phyloP scores from a whole-genome alignment of 2,888 invertebrate genomes.

The Cloeon dipterum region DNA sequence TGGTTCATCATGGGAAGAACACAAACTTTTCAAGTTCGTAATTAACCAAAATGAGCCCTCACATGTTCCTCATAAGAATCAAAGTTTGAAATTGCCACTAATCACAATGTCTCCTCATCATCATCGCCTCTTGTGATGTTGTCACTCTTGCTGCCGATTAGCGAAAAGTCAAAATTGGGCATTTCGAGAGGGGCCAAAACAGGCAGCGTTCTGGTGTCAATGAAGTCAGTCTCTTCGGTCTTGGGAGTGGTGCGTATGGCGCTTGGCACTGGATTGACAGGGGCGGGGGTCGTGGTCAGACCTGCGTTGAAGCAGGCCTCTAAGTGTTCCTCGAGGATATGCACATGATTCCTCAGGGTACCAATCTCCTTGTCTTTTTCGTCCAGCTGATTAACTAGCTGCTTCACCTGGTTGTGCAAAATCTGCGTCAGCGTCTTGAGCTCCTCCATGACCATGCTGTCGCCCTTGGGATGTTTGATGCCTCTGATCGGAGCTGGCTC shows the following conservation, averaged over 20 bases:
- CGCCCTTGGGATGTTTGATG: conserved; percentile 34
- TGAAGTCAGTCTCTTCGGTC: neutral
- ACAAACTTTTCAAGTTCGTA: too few species aligned
- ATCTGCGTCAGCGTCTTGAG: conserved; percentile 37
- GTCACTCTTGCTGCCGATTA: too few species aligned
- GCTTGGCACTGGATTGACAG: conserved; percentile 10
- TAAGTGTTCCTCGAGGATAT: neutral
- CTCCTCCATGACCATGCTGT: conserved; percentile 38
- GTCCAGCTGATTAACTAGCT: conserved; percentile 36
- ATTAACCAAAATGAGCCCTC: too few species aligned
- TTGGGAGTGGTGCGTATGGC: too few species aligned
- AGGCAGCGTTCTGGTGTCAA: conserved; percentile 16
- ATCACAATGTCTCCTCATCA: too few species aligned
- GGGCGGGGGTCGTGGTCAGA: neutral
- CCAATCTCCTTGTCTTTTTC: conserved; percentile 38
- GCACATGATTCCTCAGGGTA: conserved; percentile 16
- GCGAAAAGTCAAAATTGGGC: conserved; percentile 30
- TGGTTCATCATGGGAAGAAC: too few species aligned
- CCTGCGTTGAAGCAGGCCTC: neutral
- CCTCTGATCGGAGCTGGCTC: conserved; percentile 10
- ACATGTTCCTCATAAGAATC: too few species aligned
- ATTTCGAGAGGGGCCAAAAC: conserved; percentile 33
- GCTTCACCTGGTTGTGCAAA: conserved; percentile 29
- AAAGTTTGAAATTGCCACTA: too few species aligned
- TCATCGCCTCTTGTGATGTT: too few species aligned